Evolutionary conservation across 2,888 invertebrate genomes (phyloP).

Genomic region (Melanostoma mellinum): DNA sequence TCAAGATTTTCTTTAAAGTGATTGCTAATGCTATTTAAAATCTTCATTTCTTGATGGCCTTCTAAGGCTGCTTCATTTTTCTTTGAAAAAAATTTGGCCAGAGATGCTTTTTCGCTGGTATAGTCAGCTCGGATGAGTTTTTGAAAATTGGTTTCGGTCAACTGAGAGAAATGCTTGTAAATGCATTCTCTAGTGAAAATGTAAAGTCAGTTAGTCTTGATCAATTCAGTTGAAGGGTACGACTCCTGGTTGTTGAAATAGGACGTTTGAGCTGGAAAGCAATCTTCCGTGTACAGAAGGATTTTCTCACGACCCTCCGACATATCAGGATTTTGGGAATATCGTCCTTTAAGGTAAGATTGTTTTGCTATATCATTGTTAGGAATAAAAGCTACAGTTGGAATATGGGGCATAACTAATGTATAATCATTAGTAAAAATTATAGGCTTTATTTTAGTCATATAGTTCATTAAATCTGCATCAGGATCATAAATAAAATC

Average conservation of each 20-base stretch:
- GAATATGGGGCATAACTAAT: too few relatives aligned
- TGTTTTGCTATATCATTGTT: too few relatives aligned
- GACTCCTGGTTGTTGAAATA: conserved; percentile 17
- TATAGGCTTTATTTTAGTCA: too few relatives aligned
- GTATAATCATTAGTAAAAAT: too few relatives aligned
- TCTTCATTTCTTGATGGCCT: background rate
- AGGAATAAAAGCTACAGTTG: too few relatives aligned
- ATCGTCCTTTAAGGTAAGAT: too few relatives aligned
- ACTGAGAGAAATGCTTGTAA: background rate
- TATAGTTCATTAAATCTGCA: too few relatives aligned
- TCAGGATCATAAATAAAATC: too few relatives aligned
- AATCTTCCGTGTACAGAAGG: too few relatives aligned
- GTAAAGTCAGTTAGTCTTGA: conserved; percentile 1
- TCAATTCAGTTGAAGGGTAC: conserved; percentile 17
- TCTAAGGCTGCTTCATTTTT: conserved; percentile 2
- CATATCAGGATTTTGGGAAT: too few relatives aligned
- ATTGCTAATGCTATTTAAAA: background rate
- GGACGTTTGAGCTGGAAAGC: too few relatives aligned
- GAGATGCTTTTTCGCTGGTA: conserved; percentile 5
- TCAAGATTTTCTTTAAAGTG: conserved; percentile 9
- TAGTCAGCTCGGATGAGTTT: conserved; percentile 6
- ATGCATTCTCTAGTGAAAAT: conserved; percentile 13
- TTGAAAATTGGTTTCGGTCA: conserved; percentile 2
- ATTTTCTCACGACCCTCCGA: too few relatives aligned
- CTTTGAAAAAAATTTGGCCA: background rate